phyloP scores from a whole-genome alignment of 2,113 vertebrate genomes.

The Propithecus coquereli region DNA sequence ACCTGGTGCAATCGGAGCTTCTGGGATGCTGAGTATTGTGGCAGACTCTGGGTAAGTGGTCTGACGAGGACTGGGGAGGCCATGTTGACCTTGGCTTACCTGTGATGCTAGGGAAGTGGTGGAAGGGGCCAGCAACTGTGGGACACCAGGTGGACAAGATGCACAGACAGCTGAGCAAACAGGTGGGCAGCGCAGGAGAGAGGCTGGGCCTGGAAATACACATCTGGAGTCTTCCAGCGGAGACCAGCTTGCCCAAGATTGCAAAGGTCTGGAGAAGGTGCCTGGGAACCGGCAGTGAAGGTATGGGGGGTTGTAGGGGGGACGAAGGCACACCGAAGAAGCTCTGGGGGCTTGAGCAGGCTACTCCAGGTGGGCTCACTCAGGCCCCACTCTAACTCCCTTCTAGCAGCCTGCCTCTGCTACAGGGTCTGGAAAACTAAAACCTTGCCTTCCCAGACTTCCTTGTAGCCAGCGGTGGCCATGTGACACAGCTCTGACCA shows the following conservation, averaged over 20 bases:
- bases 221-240: background rate
- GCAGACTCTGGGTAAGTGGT: background rate
- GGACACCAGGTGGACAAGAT: background rate
- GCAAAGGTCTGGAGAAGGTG: background rate
- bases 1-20: background rate
- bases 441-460: background rate
- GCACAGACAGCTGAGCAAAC: background rate
- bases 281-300: background rate
- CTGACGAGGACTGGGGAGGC: background rate
- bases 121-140: background rate
- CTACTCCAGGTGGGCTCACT: background rate
- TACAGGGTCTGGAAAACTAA: background rate
- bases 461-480: background rate
- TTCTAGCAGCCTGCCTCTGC: background rate
- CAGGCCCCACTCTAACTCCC: background rate
- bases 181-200: background rate
- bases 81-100: background rate
- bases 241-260: background rate
- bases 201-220: background rate
- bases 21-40: background rate
- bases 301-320: background rate
- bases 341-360: background rate
- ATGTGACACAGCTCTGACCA: background rate
- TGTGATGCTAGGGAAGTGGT: background rate
- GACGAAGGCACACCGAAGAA: background rate